Evolutionary conservation across 2,888 invertebrate species (phyloP), one percentile per base, ranked within the genome.

Genomic region (Brassicogethes aeneus): DNA sequence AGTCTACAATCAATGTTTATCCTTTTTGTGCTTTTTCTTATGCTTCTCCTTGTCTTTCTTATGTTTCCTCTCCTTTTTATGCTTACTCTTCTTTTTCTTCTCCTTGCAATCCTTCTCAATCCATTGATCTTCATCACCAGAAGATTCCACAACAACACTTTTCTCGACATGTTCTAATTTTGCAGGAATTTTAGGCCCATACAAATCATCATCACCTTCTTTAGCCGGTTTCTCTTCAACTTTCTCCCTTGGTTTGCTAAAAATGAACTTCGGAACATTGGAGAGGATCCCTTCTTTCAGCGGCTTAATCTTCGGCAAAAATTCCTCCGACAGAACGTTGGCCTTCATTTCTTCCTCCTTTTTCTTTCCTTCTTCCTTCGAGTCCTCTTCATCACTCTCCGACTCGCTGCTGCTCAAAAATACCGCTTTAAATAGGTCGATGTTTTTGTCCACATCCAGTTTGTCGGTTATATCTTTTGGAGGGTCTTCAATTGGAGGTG

Each of bases 391-490:
- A 17, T 52, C 59, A 36, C 69, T 70, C 2, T 71, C 70, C 37
- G 82, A 82, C 10, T 76, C 75, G 57, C 83, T 85, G 43, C 87
- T 86, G 55, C 83, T 83, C 16, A 86, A 73, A 61, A 95, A 95
- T 55, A 95, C 89, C 0, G 90, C 84, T 65, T 88, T 89, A 59
- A 91, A 95, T 2, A 95, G 70, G 66, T 93, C 93, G 44, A 75
- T 72, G 53, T 80, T 81, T 36, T 81, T 56, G 13, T 61, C 60
- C 15, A 67, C 52, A 34, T 64, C 59, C 3, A 68, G 53, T 53
- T 56, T 61, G 36, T 66, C 66, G 2, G 63, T 65, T 31, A 61
- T 51, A 50, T 66, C 64, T 44, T 51, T 51, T 13, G 44, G 36
- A 33, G 36, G 32, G 15, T 39, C 36, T 37, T 30, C 34, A 35